A percentile compares a stretch with the other conserved stretches of the same genome.
Evolutionary conservation across 2,888 invertebrate genomes (phyloP).

Genomic region (Spodoptera picta): DNA sequence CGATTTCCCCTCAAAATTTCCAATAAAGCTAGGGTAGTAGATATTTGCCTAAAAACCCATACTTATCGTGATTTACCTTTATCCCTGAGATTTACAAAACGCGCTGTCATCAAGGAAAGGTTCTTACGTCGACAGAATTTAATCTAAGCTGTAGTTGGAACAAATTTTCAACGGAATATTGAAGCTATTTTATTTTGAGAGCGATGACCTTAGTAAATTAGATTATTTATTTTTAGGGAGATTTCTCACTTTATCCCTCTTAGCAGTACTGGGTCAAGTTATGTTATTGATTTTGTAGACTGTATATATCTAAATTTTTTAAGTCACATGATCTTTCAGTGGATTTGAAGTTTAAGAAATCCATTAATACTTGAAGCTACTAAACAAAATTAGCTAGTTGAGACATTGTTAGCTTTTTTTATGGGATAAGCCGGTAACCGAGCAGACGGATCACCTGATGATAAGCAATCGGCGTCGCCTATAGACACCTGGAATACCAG

Average conservation of each 20-base stretch:
- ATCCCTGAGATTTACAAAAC: constrained; percentile 46
- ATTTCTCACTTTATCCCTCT: background rate
- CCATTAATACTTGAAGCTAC: no score
- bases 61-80: constrained; percentile 47
- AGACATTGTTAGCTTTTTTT: no score
- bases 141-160: constrained; percentile 49
- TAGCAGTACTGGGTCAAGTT: no score
- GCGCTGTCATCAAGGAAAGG: constrained; percentile 54
- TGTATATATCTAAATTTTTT: no score
- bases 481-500: no score
- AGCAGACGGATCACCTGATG: no score
- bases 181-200: constrained; percentile 23
- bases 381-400: no score
- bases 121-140: constrained; percentile 47
- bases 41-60: constrained; percentile 45
- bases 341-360: no score
- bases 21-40: constrained; percentile 35
- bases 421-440: no score
- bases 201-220: constrained; percentile 14
- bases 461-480: no score
- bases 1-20: constrained; percentile 5
- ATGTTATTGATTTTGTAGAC: no score
- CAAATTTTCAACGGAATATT: constrained; percentile 35
- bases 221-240: constrained; percentile 6
- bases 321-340: no score